These are phyloP conservation scores for Hydrozoanthus tunicans DNA, from an alignment of 64 coral and sea anemone species.

Conservation along the genomic window DNA sequence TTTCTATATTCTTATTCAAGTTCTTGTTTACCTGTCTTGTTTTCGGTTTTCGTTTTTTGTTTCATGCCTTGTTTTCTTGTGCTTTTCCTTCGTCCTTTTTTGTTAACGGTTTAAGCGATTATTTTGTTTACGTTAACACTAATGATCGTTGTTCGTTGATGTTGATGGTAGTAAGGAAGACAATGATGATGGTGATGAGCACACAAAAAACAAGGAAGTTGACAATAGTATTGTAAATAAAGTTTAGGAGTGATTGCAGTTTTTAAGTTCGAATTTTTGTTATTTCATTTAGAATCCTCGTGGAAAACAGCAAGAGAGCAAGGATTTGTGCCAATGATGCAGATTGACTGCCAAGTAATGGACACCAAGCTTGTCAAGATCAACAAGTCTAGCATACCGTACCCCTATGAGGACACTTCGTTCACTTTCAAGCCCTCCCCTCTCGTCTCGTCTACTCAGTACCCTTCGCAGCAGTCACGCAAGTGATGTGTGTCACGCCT, in stretches of 20 bases:
- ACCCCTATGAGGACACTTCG: conserved; percentile 61
- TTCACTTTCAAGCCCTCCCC: conserved; percentile 50
- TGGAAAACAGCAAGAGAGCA: conserved; percentile 61
- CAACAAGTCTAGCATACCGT: conserved; percentile 94
- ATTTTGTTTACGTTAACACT: too few species aligned
- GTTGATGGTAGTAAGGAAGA: not conserved
- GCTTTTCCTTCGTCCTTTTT: too few species aligned
- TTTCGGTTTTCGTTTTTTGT: too few species aligned
- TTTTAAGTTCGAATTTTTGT: not conserved
- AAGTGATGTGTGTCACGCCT: not conserved
- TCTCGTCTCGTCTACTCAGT: conserved; percentile 39
- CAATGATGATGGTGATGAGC: not conserved
- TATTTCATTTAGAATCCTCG: conserved; percentile 34
- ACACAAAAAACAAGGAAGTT: not conserved
- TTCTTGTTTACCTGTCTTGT: too few species aligned
- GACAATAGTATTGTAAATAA: not conserved
- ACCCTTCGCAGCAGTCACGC: conserved; percentile 39
- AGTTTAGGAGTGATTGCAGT: not conserved
- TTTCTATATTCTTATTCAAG: too few species aligned
- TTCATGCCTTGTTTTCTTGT: too few species aligned
- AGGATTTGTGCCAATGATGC: conserved; percentile 89
- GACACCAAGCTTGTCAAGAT: conserved; percentile 88
- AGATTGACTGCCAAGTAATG: conserved; percentile 96
- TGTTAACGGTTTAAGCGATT: too few species aligned
- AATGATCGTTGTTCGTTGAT: not conserved